phyloP scores from a whole-genome alignment of 2,888 invertebrate species.

The Furcula furcula region DNA sequence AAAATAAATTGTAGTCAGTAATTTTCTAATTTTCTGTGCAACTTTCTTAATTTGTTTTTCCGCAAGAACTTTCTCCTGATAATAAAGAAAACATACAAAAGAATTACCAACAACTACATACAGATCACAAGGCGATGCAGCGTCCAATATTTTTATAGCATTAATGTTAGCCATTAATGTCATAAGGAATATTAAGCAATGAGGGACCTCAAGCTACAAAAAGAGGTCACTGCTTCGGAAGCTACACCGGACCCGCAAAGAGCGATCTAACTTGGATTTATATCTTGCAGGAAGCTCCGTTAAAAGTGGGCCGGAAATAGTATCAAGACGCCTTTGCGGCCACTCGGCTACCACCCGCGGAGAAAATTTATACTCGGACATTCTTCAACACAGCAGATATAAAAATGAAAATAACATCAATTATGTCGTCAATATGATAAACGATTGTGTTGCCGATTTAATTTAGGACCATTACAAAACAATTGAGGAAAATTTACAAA shows the following conservation, averaged over 20 bases:
- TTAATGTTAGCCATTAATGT: slow-evolving; percentile 6
- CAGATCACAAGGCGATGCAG: no score
- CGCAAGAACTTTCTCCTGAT: no score
- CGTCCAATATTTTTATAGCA: no score
- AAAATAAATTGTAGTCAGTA: no score
- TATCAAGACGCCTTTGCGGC: slow-evolving; percentile 66
- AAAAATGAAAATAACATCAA: slow-evolving; percentile 19
- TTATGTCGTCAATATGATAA: no score
- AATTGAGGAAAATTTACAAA: no score
- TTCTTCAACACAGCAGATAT: slow-evolving; percentile 22
- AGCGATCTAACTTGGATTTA: slow-evolving; percentile 65
- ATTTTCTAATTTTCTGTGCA: no score
- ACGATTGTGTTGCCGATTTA: no score
- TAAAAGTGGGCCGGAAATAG: slow-evolving; percentile 72
- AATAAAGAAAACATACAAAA: no score
- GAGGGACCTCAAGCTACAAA: slow-evolving; percentile 22
- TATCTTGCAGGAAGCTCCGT: slow-evolving; percentile 61
- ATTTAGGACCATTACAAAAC: no score
- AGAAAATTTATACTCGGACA: slow-evolving; percentile 43
- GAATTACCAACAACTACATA: no score
- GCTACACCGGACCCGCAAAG: slow-evolving; percentile 36
- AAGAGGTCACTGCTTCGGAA: slow-evolving; percentile 34
- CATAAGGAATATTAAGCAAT: slow-evolving; percentile 20
- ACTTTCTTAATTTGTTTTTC: no score
- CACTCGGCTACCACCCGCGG: slow-evolving; percentile 46